Evolutionary conservation across 2,888 invertebrate genomes (phyloP), one percentile per base, ranked within the genome.

Genomic region (Torymus tubicola): DNA sequence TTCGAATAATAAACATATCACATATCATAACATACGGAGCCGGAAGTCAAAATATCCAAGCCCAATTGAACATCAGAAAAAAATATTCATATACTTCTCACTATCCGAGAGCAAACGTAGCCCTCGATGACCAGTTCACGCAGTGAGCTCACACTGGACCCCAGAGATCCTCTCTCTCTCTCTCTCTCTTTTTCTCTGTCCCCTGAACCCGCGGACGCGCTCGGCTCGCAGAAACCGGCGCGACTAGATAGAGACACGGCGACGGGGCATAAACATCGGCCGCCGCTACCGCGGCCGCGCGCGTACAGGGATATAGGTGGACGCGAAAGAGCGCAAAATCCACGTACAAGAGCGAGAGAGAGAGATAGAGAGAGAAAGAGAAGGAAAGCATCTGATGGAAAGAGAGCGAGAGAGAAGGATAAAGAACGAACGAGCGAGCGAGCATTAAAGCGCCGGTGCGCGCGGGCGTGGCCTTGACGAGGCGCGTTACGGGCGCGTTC

Each of bases 201-300:
- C 42, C 42, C 8, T 42, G 42, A 42, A 42, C 42, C 42, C 42
- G 42, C 42, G 42, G 42, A 42, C 42, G 42, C 42, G 42, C 42
- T 42, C 42, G 42, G 42, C 42, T 42, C 42, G 42, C 42, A 72
- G 76, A 77, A 81, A 82, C 84, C 85, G 82, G 83, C 84, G 82
- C 85, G 84, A 87, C 88, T 86, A 87, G 88, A 90, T 88, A 90
- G 88, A 89, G 89, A 88, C 89, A 85, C 89, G 86, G 85, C 85
- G 86, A 88, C 86, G 86, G 84, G 86, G 87, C 87, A 89, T 89
- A 90, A 90, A 89, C 89, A 89, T 88, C 85, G 83, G 60, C 18
- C 52, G 14, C n/a, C 64, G 61, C 60, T 53, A 64, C 50, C 5
- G 31, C 12, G n/a, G 57, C 57, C 31, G 18, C 68, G 68, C 14